Conservation (phyloP, 2,113 vertebrate species). For the Melierax canorus region DNA sequence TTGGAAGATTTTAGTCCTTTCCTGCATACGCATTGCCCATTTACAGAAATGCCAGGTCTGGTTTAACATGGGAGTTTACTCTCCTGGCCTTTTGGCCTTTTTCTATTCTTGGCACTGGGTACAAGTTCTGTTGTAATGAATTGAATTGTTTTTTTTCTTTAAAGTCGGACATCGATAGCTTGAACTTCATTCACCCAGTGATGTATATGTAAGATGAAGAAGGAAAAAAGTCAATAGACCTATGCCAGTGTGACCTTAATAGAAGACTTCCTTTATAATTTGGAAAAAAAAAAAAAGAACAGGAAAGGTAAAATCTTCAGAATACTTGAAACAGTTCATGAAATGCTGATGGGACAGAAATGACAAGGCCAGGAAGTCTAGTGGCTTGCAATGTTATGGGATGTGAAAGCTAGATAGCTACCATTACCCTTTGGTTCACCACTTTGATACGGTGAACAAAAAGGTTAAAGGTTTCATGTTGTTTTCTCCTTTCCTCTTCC, state of each 20-base stretch:
- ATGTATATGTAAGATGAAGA: neutral
- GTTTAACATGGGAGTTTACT: neutral
- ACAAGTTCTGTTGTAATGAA: neutral
- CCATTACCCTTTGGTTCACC: neutral
- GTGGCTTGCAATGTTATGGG: neutral
- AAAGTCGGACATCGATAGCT: neutral
- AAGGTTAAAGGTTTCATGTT: conserved; percentile 11
- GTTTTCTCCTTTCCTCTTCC: neutral
- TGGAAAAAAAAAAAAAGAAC: neutral
- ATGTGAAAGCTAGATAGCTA: neutral
- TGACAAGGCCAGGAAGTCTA: neutral
- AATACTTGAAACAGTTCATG: neutral
- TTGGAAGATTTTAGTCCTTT: neutral
- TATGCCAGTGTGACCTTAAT: neutral
- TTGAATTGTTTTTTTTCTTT: neutral
- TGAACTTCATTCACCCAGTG: neutral
- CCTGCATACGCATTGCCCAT: neutral
- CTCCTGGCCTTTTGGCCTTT: neutral
- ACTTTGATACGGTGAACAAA: neutral
- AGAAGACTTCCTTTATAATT: neutral
- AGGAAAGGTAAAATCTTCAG: neutral
- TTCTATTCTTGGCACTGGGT: neutral
- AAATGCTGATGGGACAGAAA: neutral
- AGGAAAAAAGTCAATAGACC: neutral
- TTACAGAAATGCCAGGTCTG: neutral